Percentiles rank a stretch among this genome's conserved stretches.
Conservation (phyloP, 1,140 invertebrate genomes). For the Vanessa atalanta region DNA sequence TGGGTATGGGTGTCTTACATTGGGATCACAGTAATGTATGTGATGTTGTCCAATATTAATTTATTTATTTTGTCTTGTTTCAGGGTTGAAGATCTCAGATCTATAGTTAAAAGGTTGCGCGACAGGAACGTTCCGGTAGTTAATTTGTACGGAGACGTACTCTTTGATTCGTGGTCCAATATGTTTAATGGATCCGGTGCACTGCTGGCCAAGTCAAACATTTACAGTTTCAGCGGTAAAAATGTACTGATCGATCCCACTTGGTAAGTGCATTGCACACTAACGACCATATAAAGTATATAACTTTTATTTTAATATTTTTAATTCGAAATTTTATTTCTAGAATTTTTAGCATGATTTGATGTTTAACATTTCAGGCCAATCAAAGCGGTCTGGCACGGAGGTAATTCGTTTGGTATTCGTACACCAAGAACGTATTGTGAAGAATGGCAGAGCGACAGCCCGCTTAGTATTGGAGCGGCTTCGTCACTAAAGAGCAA, state of each 20-base stretch:
- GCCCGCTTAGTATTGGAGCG: conserved; percentile 39
- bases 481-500: conserved; percentile 48
- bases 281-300: background rate
- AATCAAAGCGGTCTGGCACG: conserved; percentile 63
- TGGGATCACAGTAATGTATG: no score
- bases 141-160: conserved; percentile 92
- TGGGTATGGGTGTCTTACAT: no score
- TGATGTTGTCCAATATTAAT: no score
- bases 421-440: conserved; percentile 42
- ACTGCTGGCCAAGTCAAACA: conserved; percentile 88
- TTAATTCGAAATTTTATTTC: no score
- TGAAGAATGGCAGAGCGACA: conserved; percentile 55
- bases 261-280: conserved; percentile 49
- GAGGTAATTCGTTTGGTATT: conserved; percentile 46
- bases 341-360: background rate
- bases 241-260: conserved; percentile 90
- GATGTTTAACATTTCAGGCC: conserved; percentile 50
- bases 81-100: conserved; percentile 92
- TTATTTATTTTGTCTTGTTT: background rate
- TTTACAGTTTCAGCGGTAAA: conserved; percentile 96
- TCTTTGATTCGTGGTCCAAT: conserved; percentile 96
- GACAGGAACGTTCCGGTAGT: conserved; percentile 93
- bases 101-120: conserved; percentile 87
- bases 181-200: conserved; percentile 91
- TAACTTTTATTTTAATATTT: background rate